Percentiles rank a stretch among this genome's conserved stretches.
These are phyloP conservation scores for Poeciliopsis paucimaculata DNA, from an alignment of 2,797 vertebrate species.

Conservation along the genomic window DNA sequence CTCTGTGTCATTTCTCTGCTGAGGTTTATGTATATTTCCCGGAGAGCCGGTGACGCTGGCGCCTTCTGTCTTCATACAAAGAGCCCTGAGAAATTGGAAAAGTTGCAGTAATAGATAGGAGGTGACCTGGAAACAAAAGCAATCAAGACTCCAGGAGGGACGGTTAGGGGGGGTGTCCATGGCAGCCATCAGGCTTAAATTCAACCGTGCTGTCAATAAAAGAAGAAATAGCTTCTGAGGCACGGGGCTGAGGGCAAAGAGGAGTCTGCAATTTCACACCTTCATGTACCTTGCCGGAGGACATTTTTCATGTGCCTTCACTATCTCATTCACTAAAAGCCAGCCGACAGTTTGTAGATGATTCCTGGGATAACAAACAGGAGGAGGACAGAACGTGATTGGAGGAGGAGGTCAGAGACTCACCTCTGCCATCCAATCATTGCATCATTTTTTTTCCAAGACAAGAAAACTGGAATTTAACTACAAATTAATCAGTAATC, in stretches of 20 bases:
- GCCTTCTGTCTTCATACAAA: conserved; percentile 82
- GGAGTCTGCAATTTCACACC: conserved; percentile 77
- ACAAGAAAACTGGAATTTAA: conserved; percentile 88
- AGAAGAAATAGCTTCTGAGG: conserved; percentile 76
- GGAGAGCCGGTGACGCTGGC: conserved; percentile 36
- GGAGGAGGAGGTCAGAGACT: conserved; percentile 32
- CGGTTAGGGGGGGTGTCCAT: conserved; percentile 8
- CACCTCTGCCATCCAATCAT: conserved; percentile 66
- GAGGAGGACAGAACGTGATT: conserved; percentile 1
- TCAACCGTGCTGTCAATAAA: conserved; percentile 78
- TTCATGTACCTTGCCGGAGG: conserved; percentile 66
- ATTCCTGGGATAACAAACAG: conserved; percentile 43
- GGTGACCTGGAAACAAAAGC: conserved; percentile 86
- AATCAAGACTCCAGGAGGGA: conserved; percentile 75
- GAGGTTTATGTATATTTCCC: conserved; percentile 60
- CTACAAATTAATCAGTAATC: conserved; percentile 91
- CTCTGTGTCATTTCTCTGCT: conserved; percentile 45
- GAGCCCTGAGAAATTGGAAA: conserved; percentile 88
- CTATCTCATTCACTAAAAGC: conserved; percentile 29
- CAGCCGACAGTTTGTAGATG: conserved; percentile 28
- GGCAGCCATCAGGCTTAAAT: conserved; percentile 67
- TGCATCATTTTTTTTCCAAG: conserved; percentile 89
- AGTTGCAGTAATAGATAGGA: conserved; percentile 83
- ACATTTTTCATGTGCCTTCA: conserved; percentile 65
- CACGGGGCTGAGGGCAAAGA: conserved; percentile 66